Evolutionary conservation across 64 coral and sea anemone species (phyloP).

Genomic region (Montipora foliosa): DNA sequence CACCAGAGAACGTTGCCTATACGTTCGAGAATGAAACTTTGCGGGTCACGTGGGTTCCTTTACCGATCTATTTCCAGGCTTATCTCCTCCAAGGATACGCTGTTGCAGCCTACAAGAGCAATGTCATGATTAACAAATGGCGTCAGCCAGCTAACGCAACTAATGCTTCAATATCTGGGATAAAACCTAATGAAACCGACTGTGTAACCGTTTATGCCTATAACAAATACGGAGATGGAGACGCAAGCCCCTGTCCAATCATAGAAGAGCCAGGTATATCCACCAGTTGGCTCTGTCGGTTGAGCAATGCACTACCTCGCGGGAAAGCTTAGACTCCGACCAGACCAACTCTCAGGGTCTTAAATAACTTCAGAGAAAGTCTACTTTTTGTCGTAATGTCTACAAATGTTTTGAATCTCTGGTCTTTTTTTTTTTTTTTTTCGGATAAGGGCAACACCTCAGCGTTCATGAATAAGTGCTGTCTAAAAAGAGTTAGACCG

Average conservation of each 20-base stretch:
- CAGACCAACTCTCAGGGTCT: too few species aligned
- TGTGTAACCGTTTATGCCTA: background rate
- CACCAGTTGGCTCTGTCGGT: too few species aligned
- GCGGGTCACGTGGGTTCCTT: background rate
- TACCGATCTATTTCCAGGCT: conserved; percentile 27
- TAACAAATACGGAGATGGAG: background rate
- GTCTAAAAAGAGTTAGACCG: too few species aligned
- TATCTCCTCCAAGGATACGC: background rate
- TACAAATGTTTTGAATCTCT: too few species aligned
- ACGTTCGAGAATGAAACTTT: background rate
- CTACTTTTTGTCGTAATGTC: too few species aligned
- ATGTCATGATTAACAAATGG: too few species aligned
- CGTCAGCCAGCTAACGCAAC: background rate
- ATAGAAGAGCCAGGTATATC: background rate
- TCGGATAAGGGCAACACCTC: too few species aligned
- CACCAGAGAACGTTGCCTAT: conserved; percentile 9
- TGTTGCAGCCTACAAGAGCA: background rate
- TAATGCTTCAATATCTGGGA: background rate
- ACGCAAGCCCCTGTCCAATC: background rate
- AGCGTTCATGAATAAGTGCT: too few species aligned
- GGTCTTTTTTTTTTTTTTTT: too few species aligned
- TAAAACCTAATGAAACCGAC: background rate
- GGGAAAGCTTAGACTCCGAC: background rate
- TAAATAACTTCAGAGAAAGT: too few species aligned
- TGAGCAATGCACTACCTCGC: background rate